Base-by-base conservation (phyloP, 1,140 invertebrate species). In the Drosophila neocordata region DNA sequence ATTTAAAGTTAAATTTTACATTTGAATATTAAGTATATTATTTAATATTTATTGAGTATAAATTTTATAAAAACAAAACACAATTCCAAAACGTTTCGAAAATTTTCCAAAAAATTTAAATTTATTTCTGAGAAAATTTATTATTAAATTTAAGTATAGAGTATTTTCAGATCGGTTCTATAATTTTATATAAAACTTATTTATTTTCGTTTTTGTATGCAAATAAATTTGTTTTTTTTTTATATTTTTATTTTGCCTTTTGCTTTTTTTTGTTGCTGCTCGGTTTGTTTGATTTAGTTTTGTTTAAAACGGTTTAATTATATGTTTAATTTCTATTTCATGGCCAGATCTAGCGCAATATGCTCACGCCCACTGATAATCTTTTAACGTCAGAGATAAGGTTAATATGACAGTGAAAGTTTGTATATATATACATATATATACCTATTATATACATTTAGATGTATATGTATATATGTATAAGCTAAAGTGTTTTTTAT, bases 311-410 rank as follows among this genome's bases (percentile, higher is more conserved):
- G 7, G 15, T 44, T 75, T 74, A 11, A 15, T 62, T 65, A 48
- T 72, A 65, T 65, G 56, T 75, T 75, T 75, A 69, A 75, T 75
- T 75, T 75, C 65, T 59, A 75, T 76, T 76, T 77, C 73, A 77
- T 77, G 73, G 73, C 65, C 73, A 61, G 59, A 69, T 70, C 73
- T 76, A 64, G 73, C 73, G 73, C 66, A 77, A 48, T 51, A 37
- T 44, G 60, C 56, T 52, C 62, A 73, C 69, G 71, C 71, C 71
- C 71, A 73, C 56, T 73, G 72, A 74, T 74, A 74, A 35, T 66
- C 35, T n/a, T 65, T 48, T 66, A 70, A 56, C 72, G 70, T 71
- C 72, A 74, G 34, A 37, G 48, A 55, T 53, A 53, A 12, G 31
- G 35, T 13, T 61, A 51, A 41, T 61, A 44, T 3, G 41, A 22